Percentiles rank a stretch among this genome's conserved stretches.
These are phyloP conservation scores for Zenarchopterus dispar DNA, from an alignment of 2,797 vertebrate species.

Conservation along the genomic window DNA sequence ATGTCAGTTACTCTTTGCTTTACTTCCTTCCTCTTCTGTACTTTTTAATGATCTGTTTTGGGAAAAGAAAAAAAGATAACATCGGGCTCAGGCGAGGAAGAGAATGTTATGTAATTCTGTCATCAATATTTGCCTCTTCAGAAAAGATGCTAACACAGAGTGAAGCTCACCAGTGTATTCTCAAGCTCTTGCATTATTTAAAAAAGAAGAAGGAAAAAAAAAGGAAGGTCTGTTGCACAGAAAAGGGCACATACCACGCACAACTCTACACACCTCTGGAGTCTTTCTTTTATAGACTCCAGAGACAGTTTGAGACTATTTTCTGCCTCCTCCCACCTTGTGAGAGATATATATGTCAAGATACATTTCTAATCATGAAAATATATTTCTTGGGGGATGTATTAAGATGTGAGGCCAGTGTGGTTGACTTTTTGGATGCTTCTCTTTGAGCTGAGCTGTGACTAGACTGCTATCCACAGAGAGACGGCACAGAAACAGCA, in stretches of 20 bases:
- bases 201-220: conserved; percentile 3
- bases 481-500: conserved; percentile 56
- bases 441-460: conserved; percentile 48
- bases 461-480: conserved; percentile 50
- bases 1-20: conserved; percentile 28
- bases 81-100: conserved; percentile 18
- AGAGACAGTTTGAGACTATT: conserved; percentile 46
- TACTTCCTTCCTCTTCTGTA: conserved; percentile 34
- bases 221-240: conserved; percentile 23
- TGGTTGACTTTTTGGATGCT: conserved; percentile 58
- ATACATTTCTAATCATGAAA: conserved; percentile 55
- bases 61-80: conserved; percentile 50
- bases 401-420: conserved; percentile 49
- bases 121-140: conserved; percentile 47
- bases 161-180: conserved; percentile 14
- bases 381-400: conserved; percentile 34
- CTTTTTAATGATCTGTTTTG: conserved; percentile 66
- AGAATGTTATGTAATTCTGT: conserved; percentile 37
- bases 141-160: conserved; percentile 25
- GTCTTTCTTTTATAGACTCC: conserved; percentile 25
- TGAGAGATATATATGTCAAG: conserved; percentile 55
- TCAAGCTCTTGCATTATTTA: conserved; percentile 1
- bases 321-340: conserved; percentile 52
- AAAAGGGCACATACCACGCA: conserved; percentile 16
- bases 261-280: conserved; percentile 1